Evolutionary conservation across 2,113 vertebrate genomes (phyloP), one percentile per base, ranked within the genome.

Genomic region (Urocitellus parryii): DNA sequence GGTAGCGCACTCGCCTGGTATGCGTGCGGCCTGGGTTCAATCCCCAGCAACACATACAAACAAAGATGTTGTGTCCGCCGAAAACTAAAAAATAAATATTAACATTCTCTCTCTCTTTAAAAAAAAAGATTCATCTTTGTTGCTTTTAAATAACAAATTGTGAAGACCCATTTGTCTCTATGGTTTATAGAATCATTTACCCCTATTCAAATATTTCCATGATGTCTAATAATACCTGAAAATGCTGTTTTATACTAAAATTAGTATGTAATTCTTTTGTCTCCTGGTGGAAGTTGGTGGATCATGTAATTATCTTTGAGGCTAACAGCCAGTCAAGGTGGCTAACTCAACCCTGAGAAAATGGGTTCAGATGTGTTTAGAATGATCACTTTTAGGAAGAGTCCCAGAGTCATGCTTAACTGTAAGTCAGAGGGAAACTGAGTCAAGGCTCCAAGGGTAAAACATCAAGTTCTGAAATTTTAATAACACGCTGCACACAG

Each of bases 171-270:
- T 93, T 80, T 91, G 11, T 83, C 37, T 68, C 4, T 74, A 91
- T 67, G 18, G 93, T 11, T 88, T 65, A 0, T 32, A 80, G 61
- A 93, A 96, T 83, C 5, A 76, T 27, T 88, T 94, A 20, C 22
- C 29, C 24, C 29, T 70, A 83, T 87, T 87, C 56, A 92, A 95
- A 88, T 79, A 84, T 53, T 90, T 76, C 14, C 70, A 39, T 95
- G 48, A 25, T 32, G 13, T 39, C 10, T 48, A 80, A 58, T 68
- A 94, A 81, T 87, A 77, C 90, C 91, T n/a, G 58, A 81, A 92
- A 94, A 80, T 83, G 24, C 5, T 94, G 24, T 95, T 95, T 96
- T 34, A 90, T 85, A n/a, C 22, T 67, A 82, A 88, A 92, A 73
- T 81, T 68, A 61, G 22, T 84, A 53, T 88, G 48, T 56, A 72